Evolutionary conservation across 2,888 invertebrate species (phyloP), one percentile per base, ranked within the genome.

Genomic region (Clivina fossor): DNA sequence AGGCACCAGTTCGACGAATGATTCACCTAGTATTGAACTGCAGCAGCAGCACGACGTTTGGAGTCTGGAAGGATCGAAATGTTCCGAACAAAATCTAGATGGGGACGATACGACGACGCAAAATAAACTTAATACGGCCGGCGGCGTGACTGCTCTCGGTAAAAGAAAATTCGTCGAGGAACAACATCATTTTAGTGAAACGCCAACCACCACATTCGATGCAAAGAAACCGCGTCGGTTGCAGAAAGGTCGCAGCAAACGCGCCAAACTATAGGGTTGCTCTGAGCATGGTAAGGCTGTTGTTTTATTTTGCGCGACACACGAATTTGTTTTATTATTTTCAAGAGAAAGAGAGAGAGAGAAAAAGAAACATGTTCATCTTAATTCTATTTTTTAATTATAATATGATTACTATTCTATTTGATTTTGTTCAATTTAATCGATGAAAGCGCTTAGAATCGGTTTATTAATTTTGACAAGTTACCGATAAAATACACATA

Each of bases 111-210:
- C 26, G 15, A 28, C 35, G n/a, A 20, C 19, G 24, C 13, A 9
- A 2, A 2, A 15, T 1, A 15, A 19, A 11, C 41, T 15, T 22
- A 15, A 24, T 9, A 33, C 47, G 2, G 59, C 60, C 28, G 55
- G n/a, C n/a, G n/a, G 50, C 13, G 37, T 38, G 2, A 44, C 54
- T 49, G 40, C 40, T 20, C n/a, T 43, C 30, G 51, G 43, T 19
- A 71, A 71, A 61, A 60, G 71, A 55, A 71, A 71, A 66, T 55
- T 63, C n/a, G 16, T 16, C 20, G 68, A 66, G 1, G 68, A 68
- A 37, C 33, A n/a, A n/a, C n/a, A n/a, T n/a, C n/a, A n/a, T n/a
- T n/a, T 49, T 8, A 63, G 58, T 35, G 67, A 68, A 16, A 64
- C 65, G 19, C 62, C 64, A 43, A 61, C 54, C 58, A 65, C 47